Percentiles rank a stretch among this genome's conserved stretches.
Conservation (phyloP, 2,113 vertebrate species). For the Callipepla squamata region DNA sequence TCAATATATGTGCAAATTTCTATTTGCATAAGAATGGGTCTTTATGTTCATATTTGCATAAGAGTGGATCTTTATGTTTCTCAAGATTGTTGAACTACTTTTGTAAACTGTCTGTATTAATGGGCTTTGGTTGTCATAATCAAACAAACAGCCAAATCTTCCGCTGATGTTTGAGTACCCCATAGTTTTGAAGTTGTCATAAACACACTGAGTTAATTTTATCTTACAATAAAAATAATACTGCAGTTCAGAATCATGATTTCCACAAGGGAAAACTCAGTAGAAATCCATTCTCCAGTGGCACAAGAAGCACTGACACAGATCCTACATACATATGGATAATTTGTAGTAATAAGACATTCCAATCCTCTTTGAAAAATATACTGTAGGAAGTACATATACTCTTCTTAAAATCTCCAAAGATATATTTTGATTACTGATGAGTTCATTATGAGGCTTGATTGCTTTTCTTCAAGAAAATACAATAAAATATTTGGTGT, state of each 20-base stretch:
- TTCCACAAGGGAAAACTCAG: constrained; percentile 53
- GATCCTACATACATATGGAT: constrained; percentile 75
- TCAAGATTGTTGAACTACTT: constrained; percentile 49
- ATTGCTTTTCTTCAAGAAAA: constrained; percentile 27
- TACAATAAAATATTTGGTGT: background rate
- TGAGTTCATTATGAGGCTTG: constrained; percentile 53
- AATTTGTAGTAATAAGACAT: constrained; percentile 69
- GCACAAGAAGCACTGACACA: constrained; percentile 34
- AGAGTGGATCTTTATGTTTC: constrained; percentile 21
- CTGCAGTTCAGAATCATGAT: background rate
- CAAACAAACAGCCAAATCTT: constrained; percentile 41
- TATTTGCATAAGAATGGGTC: constrained; percentile 33
- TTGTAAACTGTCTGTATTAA: constrained; percentile 16
- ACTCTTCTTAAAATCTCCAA: constrained; percentile 33
- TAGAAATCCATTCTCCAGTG: constrained; percentile 49
- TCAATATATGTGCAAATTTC: constrained; percentile 5
- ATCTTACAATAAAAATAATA: constrained; percentile 46
- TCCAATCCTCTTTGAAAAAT: constrained; percentile 40
- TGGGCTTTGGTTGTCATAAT: constrained; percentile 16
- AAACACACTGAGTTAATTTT: constrained; percentile 20
- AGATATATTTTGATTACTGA: constrained; percentile 57
- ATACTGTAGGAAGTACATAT: background rate
- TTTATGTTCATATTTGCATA: constrained; percentile 37
- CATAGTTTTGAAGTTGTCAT: background rate
- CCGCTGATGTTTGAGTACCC: background rate